A percentile compares a stretch with the other conserved stretches of the same genome.
Evolutionary conservation across 1,140 invertebrate genomes (phyloP).

Genomic region (Aphaenogaster floridana): DNA sequence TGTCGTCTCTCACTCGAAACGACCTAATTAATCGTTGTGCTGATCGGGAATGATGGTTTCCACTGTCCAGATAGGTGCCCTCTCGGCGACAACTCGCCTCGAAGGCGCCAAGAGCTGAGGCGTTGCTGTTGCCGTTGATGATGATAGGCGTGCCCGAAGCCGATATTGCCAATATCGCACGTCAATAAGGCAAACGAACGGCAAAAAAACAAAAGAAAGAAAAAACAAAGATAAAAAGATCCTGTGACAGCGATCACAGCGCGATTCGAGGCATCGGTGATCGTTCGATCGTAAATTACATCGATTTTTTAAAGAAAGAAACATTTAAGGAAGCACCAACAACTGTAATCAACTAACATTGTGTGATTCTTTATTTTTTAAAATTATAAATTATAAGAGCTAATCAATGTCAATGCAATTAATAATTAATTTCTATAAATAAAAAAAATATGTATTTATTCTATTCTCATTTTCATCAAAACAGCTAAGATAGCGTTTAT

Average conservation of each 20-base stretch:
- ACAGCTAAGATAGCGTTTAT: neutral
- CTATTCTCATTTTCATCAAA: neutral
- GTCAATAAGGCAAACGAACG: constrained; percentile 84
- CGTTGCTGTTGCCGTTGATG: constrained; percentile 53
- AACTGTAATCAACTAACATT: neutral
- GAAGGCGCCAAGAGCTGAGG: constrained; percentile 57
- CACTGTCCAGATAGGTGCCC: constrained; percentile 62
- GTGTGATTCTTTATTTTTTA: neutral
- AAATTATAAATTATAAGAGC: neutral
- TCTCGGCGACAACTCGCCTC: constrained; percentile 37
- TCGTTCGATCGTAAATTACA: neutral
- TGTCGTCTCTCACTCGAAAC: constrained; percentile 44
- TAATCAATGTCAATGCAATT: neutral
- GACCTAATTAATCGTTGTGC: constrained; percentile 52
- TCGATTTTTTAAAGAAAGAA: neutral
- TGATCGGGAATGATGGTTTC: constrained; percentile 60
- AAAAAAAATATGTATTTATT: neutral
- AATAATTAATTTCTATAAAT: neutral
- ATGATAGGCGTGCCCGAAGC: constrained; percentile 78
- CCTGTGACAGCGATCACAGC: constrained; percentile 35
- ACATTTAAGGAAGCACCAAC: neutral
- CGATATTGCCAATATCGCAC: constrained; percentile 83
- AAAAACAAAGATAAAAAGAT: constrained; percentile 73
- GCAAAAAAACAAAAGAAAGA: constrained; percentile 79
- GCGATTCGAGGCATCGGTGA: constrained; percentile 62